phyloP scores from a whole-genome alignment of 2,797 vertebrate species.

The Pseudopleuronectes americanus region DNA sequence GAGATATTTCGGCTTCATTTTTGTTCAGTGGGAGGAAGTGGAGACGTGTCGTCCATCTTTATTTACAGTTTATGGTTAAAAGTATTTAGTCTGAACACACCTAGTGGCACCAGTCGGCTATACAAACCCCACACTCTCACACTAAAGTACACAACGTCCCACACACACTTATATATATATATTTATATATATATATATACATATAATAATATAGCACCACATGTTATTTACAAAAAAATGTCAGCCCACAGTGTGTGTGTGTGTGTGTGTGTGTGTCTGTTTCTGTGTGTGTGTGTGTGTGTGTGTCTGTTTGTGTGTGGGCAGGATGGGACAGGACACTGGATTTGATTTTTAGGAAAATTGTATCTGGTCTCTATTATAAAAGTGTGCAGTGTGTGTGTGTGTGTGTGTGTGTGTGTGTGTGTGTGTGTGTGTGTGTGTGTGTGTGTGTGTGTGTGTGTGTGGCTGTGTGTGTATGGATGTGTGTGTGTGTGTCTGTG shows the following conservation, averaged over 20 bases:
- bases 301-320: conserved; percentile 16
- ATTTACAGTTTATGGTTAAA: no score
- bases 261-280: no score
- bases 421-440: conserved; percentile 38
- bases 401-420: conserved; percentile 38
- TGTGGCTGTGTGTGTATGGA: conserved; percentile 38
- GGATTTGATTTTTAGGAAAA: conserved; percentile 60
- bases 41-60: no score
- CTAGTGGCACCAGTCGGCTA: no score
- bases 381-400: conserved; percentile 26
- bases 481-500: conserved; percentile 35
- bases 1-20: no score
- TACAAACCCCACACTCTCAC: no score
- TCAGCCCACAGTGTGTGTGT: no score
- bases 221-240: neutral
- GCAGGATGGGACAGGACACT: conserved; percentile 35
- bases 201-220: neutral
- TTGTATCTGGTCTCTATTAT: conserved; percentile 46
- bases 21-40: no score
- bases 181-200: no score
- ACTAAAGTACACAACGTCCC: neutral
- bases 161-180: neutral
- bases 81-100: neutral
- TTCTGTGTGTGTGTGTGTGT: neutral
- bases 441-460: conserved; percentile 26